Base-by-base conservation (phyloP, 2,888 invertebrate genomes). In the Xestia ashworthii region DNA sequence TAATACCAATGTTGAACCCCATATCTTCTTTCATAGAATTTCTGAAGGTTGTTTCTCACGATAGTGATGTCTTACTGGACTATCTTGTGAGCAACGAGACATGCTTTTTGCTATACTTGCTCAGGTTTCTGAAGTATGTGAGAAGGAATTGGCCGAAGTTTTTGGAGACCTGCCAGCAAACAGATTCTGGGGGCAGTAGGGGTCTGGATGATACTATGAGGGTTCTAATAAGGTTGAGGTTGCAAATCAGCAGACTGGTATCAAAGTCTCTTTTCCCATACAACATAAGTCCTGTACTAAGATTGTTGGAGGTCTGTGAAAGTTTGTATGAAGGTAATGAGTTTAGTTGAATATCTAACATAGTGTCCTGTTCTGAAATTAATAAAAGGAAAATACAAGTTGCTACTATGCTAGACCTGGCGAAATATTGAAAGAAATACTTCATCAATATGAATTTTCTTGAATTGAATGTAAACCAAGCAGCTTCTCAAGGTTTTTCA, bases 21-120 rank as follows among this genome's bases (percentile, higher is more conserved):
- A 98, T 98, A 76, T 97, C 98, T 73, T 98, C 98, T n/a, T 99
- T 99, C 90, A 97, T 99, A 81, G 98, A 98, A 92, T 99, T 99
- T 93, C 96, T 99, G 48, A 98, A 98, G 89, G 98, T 98, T 75
- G 98, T 99, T 19, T 98, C 98, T 65, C 98, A 98, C 89, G 98
- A 98, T 92, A 98, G 98, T 11, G 98, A 98, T 91, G 98, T 99
- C 3, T 94, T 99, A 65, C 95, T 99, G 25, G 99, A 99, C 94
- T 98, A 98, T 91, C 97, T 99, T 84, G 98, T 99, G 25, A 98
- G 98, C 91, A 99, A 99, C 90, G 99, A 99, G 94, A 99, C 99
- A 4, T 99, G 99, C 93, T 99, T 99, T 92, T 95, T 99, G 74
- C 94, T 99, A 58, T 99, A 99, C 94, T 96, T 99, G 88, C 96